Base-by-base conservation (phyloP, 2,888 invertebrate species). In the Sesamia inferens region DNA sequence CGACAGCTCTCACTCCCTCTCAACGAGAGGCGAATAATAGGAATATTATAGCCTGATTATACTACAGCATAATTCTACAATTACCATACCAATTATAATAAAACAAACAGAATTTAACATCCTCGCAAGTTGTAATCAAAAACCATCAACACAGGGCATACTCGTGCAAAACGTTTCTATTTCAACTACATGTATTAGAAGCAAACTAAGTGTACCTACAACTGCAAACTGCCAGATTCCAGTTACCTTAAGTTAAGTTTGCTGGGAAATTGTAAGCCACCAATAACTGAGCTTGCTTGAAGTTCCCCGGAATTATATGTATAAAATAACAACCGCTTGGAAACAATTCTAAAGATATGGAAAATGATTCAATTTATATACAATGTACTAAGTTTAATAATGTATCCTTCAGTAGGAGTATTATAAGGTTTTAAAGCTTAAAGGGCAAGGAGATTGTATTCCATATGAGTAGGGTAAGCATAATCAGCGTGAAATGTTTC, bases 171-270 rank as follows among this genome's bases (percentile, higher is more conserved):
- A 78, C 74, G 83, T 85, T 87, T 84, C 77, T 82, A 82, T 88
- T 83, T 74, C 76, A 80, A 84, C 77, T 80, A 82, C 73, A 83
- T 14, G 22, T 78, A 55, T 77, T 85, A 84, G 75, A 78, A 76
- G 71, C 68, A 71, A 85, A 85, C 88, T 87, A 86, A 88, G 81
- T 86, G 83, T 71, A 81, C n/a, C n/a, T n/a, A n/a, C 87, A 87
- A 88, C 85, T 87, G 77, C 84, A 85, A 88, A 87, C 89, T 88
- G 85, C 87, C 86, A 85, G 90, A 90, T 89, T 88, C 85, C 80
- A 81, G 89, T 87, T 87, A 87, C 87, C 71, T 72, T 85, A 76
- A 84, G 82, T 79, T 81, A 87, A 91, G 86, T 89, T 90, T 78
- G 75, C 80, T 68, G 42, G 83, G 83, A 85, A 91, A 90, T 90